These are phyloP conservation scores for Pipistrellus kuhlii DNA, from an alignment of 2,797 vertebrate species.

Conservation along the genomic window DNA sequence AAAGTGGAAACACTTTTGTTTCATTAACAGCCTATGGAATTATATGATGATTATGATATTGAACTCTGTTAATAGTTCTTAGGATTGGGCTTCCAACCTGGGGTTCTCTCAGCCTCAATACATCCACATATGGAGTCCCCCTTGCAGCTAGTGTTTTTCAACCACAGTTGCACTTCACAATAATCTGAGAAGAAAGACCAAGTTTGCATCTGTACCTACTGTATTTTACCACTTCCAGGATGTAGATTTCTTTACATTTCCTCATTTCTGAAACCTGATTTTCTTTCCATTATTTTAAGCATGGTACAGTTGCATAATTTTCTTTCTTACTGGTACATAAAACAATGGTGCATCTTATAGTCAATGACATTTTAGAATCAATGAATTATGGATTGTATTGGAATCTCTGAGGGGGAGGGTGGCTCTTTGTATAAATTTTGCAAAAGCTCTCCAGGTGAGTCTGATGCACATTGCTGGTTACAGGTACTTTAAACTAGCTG, in stretches of 20 bases:
- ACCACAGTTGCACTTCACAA: neutral
- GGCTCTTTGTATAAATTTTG: neutral
- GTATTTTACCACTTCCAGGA: neutral
- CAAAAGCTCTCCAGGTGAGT: neutral
- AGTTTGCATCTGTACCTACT: neutral
- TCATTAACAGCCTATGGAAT: neutral
- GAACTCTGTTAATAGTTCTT: neutral
- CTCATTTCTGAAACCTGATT: slow-evolving; percentile 21
- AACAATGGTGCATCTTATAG: neutral
- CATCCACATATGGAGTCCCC: neutral
- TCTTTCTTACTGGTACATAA: slow-evolving; percentile 4
- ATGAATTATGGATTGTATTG: neutral
- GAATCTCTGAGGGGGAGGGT: neutral
- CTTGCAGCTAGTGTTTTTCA: neutral
- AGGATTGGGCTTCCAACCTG: neutral
- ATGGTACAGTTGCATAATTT: neutral
- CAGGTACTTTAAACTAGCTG: neutral
- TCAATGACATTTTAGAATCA: neutral
- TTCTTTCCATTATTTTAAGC: neutral
- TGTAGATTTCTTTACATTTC: neutral
- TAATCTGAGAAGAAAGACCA: neutral
- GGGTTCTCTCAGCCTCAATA: neutral
- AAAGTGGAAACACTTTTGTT: neutral
- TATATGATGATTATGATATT: neutral
- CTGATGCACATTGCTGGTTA: neutral